These are phyloP conservation scores for Tragelaphus strepsiceros DNA, from an alignment of 2,113 vertebrate species.

Conservation along the genomic window DNA sequence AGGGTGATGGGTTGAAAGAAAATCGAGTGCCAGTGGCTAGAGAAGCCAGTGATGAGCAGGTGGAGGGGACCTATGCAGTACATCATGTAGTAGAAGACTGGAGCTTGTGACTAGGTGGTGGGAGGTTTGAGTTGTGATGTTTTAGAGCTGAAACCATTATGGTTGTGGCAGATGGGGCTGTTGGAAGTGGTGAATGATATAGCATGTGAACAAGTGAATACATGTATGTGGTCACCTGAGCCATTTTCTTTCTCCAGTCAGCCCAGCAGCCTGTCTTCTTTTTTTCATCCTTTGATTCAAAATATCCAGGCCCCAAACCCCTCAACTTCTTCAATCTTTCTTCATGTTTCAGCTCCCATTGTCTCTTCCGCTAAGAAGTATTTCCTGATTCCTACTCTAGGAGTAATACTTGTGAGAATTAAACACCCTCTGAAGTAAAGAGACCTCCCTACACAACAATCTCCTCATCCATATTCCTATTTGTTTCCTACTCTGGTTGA, in stretches of 20 bases:
- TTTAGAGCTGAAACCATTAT: neutral
- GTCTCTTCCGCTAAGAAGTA: neutral
- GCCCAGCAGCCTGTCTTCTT: neutral
- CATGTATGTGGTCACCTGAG: neutral
- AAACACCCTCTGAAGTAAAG: neutral
- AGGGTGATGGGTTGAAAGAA: neutral
- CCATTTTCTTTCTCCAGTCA: neutral
- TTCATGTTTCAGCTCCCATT: slow-evolving; percentile 7
- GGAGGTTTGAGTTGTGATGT: neutral
- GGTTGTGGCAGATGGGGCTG: neutral
- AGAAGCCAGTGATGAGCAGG: neutral
- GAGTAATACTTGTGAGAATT: neutral
- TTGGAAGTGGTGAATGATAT: neutral
- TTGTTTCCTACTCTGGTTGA: neutral
- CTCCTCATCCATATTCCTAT: neutral
- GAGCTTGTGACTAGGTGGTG: neutral
- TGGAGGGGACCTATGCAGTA: neutral
- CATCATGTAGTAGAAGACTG: neutral
- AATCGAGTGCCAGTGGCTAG: neutral
- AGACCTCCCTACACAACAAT: rapidly evolving
- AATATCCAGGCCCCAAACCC: neutral
- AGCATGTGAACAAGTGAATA: neutral
- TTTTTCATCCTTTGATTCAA: neutral
- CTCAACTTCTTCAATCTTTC: neutral
- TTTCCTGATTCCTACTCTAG: neutral